Base-by-base conservation (phyloP, 2,113 vertebrate genomes). In the Orcinus orca region DNA sequence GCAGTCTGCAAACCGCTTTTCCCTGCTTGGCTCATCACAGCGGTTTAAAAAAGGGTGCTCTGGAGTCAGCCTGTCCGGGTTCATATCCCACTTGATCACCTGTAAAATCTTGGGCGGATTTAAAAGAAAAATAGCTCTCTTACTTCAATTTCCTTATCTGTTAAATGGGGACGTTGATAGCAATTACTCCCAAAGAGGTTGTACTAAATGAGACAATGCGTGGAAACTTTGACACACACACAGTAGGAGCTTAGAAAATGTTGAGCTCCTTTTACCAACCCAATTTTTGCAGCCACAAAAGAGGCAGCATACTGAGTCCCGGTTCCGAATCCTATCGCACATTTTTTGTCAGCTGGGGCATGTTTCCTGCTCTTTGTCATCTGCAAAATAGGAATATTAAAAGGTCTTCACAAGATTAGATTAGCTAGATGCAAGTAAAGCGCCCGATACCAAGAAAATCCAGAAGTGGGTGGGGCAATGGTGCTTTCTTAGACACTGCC, bases 1-100 rank as follows among this genome's bases (percentile, higher is more conserved):
- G 88, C n/a, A 60, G 53, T 68, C 83, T 97, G 83, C 79, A 97
- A 58, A 70, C 88, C 84, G 29, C 68, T 47, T 85, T 82, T 25
- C n/a, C 82, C 62, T 18, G 33, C 60, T 81, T 60, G 92, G 73
- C 41, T 90, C 83, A 11, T 80, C 18, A 23, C 38, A 14, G 74
- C 33, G 84, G 74, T 77, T 92, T 5, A 36, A 50, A 65, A 70
- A 92, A 47, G 44, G 18, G 67, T 84, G 93, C 31, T 84, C n/a
- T 88, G 87, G 85, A 81, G 55, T 77, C 41, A 31, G 26, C 26
- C 55, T 50, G 82, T 20, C 38, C 26, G 0, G 29, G 33, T 60
- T 87, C 58, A 55, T 18, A 33, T 18, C 65, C 79, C 50, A n/a
- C 44, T 44, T 7, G 12, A 68, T 90, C 74, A 53, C 73, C 88